Base-by-base conservation (phyloP, 2,888 invertebrate genomes). In the Trypoxylon attenuatum region DNA sequence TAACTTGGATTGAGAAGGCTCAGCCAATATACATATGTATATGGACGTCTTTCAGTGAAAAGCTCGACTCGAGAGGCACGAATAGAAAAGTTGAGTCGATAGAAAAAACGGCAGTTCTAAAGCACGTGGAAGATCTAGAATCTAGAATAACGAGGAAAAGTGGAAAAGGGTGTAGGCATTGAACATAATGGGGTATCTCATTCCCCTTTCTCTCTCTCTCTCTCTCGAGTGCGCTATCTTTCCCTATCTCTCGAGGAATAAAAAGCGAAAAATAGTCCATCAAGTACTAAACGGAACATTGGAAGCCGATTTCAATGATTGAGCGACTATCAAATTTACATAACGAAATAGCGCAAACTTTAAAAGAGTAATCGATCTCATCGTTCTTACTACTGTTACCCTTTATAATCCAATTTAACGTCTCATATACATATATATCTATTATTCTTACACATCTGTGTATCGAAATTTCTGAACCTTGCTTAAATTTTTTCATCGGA, bases 311-410 rank as follows among this genome's bases (percentile, higher is more conserved):
- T 45, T 65, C 65, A 73, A 73, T 73, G 70, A 73, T 73, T 72
- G 70, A 73, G 66, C 58, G 53, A 50, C 58, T 58, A 73, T 69
- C 66, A 73, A 73, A 73, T 73, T 73, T 73, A 60, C 70, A 69
- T 53, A 70, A 64, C 69, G 69, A 58, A 61, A 66, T 73, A 69
- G 50, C 39, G 21, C 54, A 4, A 38, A 18, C n/a, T n/a, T n/a
- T n/a, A n/a, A n/a, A n/a, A n/a, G n/a, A n/a, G n/a, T n/a, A n/a
- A n/a, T n/a, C n/a, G n/a, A n/a, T n/a, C n/a, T n/a, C n/a, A n/a
- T n/a, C n/a, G n/a, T n/a, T n/a, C n/a, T n/a, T n/a, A n/a, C n/a
- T n/a, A n/a, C n/a, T n/a, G n/a, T n/a, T n/a, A n/a, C n/a, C n/a
- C n/a, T n/a, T n/a, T n/a, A n/a, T n/a, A n/a, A n/a, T n/a, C n/a